phyloP scores from a whole-genome alignment of 2,797 vertebrate species.

The Lepidocolaptes lacrymiger region DNA sequence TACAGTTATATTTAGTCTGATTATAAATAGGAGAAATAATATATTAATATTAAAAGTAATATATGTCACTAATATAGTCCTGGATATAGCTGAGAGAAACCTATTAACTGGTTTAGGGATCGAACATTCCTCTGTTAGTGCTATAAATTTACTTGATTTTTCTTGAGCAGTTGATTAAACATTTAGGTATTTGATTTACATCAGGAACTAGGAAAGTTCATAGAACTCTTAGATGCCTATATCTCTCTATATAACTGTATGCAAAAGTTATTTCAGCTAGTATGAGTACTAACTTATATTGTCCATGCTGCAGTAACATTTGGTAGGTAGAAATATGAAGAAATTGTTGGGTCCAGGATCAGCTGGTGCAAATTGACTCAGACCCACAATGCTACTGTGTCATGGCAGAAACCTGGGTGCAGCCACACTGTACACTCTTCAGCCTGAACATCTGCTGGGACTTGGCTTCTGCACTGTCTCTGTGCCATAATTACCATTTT shows the following conservation, averaged over 20 bases:
- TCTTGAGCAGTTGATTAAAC: neutral
- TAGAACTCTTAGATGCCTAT: neutral
- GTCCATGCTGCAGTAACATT: neutral
- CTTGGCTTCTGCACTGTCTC: neutral
- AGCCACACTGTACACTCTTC: fast-evolving
- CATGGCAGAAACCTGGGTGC: neutral
- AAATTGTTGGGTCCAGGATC: fast-evolving
- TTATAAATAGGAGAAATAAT: constrained; percentile 3
- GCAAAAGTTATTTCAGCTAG: neutral
- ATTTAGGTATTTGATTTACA: neutral
- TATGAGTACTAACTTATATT: neutral
- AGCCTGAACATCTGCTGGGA: neutral
- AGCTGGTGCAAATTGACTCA: fast-evolving
- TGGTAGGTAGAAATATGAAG: neutral
- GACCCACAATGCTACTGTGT: fast-evolving
- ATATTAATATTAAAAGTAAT: neutral
- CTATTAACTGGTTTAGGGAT: neutral
- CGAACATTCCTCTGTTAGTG: neutral
- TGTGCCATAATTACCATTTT: neutral
- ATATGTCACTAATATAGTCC: neutral
- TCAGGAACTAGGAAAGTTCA: neutral
- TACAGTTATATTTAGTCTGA: constrained; percentile 5
- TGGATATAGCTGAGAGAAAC: neutral
- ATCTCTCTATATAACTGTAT: neutral
- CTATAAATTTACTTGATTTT: constrained; percentile 12